Conservation (phyloP, 2,888 invertebrate genomes). For the Hirtodrosophila cameraria region DNA sequence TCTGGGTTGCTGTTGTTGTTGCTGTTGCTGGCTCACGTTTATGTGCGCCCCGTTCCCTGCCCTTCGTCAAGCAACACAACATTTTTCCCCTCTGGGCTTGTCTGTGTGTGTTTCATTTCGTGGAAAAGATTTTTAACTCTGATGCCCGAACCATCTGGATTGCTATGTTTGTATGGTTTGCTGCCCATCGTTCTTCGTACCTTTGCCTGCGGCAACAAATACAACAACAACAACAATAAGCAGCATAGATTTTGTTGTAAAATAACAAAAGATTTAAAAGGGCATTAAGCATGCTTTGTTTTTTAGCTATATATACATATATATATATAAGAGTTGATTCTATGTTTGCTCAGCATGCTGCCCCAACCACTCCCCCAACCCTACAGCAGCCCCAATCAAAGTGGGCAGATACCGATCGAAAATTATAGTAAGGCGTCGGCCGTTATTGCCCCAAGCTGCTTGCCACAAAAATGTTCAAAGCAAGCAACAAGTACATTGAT, state of each 20-base stretch:
- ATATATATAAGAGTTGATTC: slow-evolving; percentile 38
- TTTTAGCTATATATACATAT: slow-evolving; percentile 58
- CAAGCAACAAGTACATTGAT: slow-evolving; percentile 61
- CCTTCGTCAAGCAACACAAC: slow-evolving; percentile 17
- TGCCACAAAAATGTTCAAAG: slow-evolving; percentile 36
- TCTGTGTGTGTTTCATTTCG: slow-evolving; percentile 74
- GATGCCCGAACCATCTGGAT: slow-evolving; percentile 78
- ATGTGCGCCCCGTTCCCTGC: slow-evolving; percentile 36
- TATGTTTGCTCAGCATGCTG: slow-evolving; percentile 39
- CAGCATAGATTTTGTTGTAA: slow-evolving; percentile 74
- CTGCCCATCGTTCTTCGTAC: slow-evolving; percentile 43
- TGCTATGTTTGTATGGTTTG: slow-evolving; percentile 60
- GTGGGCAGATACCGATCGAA: slow-evolving; percentile 49
- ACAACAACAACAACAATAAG: slow-evolving; percentile 37
- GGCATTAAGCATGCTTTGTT: slow-evolving; percentile 76
- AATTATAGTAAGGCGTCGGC: slow-evolving; percentile 56
- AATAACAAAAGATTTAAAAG: slow-evolving; percentile 80
- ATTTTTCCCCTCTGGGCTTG: slow-evolving; percentile 40
- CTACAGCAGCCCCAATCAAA: slow-evolving; percentile 1
- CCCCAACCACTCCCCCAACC: neutral
- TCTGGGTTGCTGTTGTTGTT: slow-evolving; percentile 61
- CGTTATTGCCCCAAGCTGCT: slow-evolving; percentile 52
- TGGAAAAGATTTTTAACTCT: slow-evolving; percentile 78
- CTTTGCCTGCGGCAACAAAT: slow-evolving; percentile 56
- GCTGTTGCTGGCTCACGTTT: slow-evolving; percentile 61